Evolutionary conservation across 2,888 invertebrate genomes (phyloP), one percentile per base, ranked within the genome.

Genomic region (Papilio demoleus): DNA sequence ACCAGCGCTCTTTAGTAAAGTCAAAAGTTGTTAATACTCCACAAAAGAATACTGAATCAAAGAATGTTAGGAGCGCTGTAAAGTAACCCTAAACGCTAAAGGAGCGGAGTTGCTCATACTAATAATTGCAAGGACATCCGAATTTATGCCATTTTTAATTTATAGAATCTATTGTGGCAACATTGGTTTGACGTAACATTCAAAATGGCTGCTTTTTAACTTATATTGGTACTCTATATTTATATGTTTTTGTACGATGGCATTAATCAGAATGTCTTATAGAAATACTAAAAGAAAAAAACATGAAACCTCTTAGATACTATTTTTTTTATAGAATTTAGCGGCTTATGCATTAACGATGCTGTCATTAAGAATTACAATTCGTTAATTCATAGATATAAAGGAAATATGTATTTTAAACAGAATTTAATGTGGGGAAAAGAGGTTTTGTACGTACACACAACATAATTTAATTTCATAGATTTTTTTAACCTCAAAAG

Each of bases 41-140:
- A 71, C 38, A 63, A 70, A 73, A 66, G 75, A 83, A 85, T 82
- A 85, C 79, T 80, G 78, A 75, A 77, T 79, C 77, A 75, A 77
- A 65, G 47, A 60, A 47, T 50, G 40, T 38, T 14, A 56, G 62
- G 62, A 40, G 38, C 45, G 66, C 70, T 63, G 66, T 24, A 62
- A 69, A 62, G 19, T 67, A 67, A 64, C 53, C 40, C 58, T 67
- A 67, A 59, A 34, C 11, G 53, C 59, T 68, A 68, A 65, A 27
- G 24, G 22, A 38, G 47, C 63, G 9, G 36, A 31, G n/a, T 60
- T 31, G 50, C 59, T 47, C 63, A 65, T 5, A 68, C 60, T 68
- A 70, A 70, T 66, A 59, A 42, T 69, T 60, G 63, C 19, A 67
- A 47, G 27, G 24, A 68, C 56, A 65, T 60, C 6, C 60, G 40